Evolutionary conservation across 1,140 invertebrate genomes (phyloP), one percentile per base, ranked within the genome.

Genomic region (Heliothis subflexa): DNA sequence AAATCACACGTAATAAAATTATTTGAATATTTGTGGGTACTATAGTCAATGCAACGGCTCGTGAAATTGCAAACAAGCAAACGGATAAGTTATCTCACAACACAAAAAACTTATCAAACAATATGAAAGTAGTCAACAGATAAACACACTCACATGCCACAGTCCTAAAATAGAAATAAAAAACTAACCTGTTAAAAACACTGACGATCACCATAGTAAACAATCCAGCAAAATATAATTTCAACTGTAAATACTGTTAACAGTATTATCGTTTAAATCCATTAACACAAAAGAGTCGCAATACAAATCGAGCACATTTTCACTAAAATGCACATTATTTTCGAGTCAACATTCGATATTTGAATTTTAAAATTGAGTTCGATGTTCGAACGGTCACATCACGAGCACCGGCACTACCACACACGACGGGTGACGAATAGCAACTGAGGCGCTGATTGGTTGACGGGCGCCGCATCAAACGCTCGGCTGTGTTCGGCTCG

Each of bases 181-280:
- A 28, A 81, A 89, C 90, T 88, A 80, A 93, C 92, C 92, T 92
- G 87, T 91, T 94, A 89, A 94, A 94, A 84, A 94, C 92, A 82
- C 92, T 88, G 85, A 94, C 93, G 84, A 94, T 94, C 82, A 94
- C 93, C 93, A 94, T 94, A 90, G 84, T 93, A 88, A 88, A 89
- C 82, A 91, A 91, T 92, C 90, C 91, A 89, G 81, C 78, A 81
- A 84, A 49, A 61, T 74, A 71, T 74, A 62, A 81, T 55, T 78
- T 85, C 72, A 59, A 47, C 14, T 18, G 79, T 81, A 80, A 68
- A 81, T 83, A 83, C 84, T 62, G 59, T 62, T 40, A 40, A 50
- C 33, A 61, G 40, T 74, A 74, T 49, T 73, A 59, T 61, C 72
- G 40, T 73, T 74, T 87, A 81, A 86, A 89, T 90, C 80, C 83